Base-by-base conservation (phyloP, 64 coral and sea anemone species). In the Catalaphyllia jardinei region DNA sequence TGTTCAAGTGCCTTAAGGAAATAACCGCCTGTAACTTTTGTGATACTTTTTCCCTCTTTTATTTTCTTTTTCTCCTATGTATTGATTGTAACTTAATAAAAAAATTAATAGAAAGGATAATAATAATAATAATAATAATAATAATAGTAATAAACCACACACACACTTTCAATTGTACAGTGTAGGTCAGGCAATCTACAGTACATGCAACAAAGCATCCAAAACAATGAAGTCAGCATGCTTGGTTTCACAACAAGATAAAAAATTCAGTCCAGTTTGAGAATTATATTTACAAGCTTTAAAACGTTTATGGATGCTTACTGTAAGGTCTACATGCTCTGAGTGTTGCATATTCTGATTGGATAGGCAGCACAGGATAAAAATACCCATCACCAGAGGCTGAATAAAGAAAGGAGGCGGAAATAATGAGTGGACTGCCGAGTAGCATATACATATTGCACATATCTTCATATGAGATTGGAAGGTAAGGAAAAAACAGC, bases 261-360 rank as follows among this genome's bases (percentile, higher is more conserved):
- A 69, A 27, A 69, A 69, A 69, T 69, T 69, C 65, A 30, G 27
- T 42, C 79, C 33, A 31, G 29, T 61, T 80, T 55, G 19, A n/a
- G 35, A 85, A 60, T 51, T 85, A 61, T 29, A n/a, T 29, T 57
- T 27, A 31, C 3, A 80, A 80, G 25, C 4, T 59, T 60, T 57
- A 14, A 60, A 60, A 35, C 17, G 18, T 22, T 35, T 42, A 75
- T 16, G 67, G 54, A 86, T 49, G 88, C 95, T 97, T 97, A 97
- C 95, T 97, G 95, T 93, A 93, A 91, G 93, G 83, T 78, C 80
- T 97, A 88, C 91, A 97, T 51, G 91, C 83, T 88, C 88, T 97
- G 92, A 97, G 77, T 60, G 95, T 97, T 25, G 95, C 95, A 29
- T 93, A 97, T 93, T 97, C 95, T 76, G 95, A 91, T 84, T 97